phyloP scores from a whole-genome alignment of 2,797 vertebrate species.

The Periparus ater region DNA sequence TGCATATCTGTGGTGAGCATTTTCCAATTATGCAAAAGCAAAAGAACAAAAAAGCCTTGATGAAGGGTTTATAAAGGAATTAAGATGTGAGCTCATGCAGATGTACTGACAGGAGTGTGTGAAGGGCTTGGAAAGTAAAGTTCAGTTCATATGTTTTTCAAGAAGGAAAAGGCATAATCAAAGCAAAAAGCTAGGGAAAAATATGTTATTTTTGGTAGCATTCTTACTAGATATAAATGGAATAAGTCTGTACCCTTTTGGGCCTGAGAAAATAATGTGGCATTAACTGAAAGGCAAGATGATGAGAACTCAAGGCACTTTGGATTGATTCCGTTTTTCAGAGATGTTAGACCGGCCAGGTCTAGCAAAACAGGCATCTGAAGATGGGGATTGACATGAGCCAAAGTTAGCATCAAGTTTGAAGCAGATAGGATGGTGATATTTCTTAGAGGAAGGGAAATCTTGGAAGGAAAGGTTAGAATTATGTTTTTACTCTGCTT shows the following conservation, averaged over 20 bases:
- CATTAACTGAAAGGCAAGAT: neutral
- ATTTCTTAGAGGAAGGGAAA: neutral
- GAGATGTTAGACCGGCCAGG: neutral
- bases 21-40: neutral
- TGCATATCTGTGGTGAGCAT: neutral
- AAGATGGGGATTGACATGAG: neutral
- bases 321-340: neutral
- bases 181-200: neutral
- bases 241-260: neutral
- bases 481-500: neutral
- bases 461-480: neutral
- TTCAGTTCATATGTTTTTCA: neutral
- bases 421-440: neutral
- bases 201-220: rapidly evolving
- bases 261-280: neutral
- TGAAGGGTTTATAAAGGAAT: neutral
- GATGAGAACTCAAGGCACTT: neutral
- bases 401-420: neutral
- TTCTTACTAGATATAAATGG: neutral
- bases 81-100: neutral
- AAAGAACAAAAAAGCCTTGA: neutral
- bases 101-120: neutral
- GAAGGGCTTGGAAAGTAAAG: neutral
- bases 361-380: neutral
- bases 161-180: neutral